Conservation (phyloP, 2,888 invertebrate genomes). For the Apotomis turbidana region DNA sequence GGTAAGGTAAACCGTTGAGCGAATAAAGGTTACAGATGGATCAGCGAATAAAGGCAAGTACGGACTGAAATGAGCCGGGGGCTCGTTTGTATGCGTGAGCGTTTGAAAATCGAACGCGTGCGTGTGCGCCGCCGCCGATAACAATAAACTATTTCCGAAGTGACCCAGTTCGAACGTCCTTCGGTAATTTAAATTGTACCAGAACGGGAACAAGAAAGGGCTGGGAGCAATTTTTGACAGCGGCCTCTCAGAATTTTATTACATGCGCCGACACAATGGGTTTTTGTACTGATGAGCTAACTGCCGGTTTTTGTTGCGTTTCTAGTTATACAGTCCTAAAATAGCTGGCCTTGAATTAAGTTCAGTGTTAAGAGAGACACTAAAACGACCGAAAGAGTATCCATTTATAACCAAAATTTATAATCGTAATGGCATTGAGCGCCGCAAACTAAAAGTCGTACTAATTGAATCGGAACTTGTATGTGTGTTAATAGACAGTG, state of each 20-base stretch:
- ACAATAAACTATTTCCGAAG: constrained; percentile 85
- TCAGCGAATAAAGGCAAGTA: constrained; percentile 63
- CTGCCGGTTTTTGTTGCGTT: constrained; percentile 58
- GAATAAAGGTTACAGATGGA: constrained; percentile 63
- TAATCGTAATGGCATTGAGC: constrained; percentile 52
- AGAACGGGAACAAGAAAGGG: constrained; percentile 83
- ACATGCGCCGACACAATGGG: constrained; percentile 57
- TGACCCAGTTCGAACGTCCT: constrained; percentile 83
- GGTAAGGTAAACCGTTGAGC: constrained; percentile 40
- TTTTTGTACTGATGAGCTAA: constrained; percentile 59
- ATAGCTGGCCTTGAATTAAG: constrained; percentile 59
- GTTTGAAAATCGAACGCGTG: constrained; percentile 74
- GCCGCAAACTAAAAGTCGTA: constrained; percentile 46
- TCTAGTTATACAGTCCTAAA: constrained; percentile 51
- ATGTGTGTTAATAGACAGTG: constrained; percentile 67
- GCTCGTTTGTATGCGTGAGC: constrained; percentile 68
- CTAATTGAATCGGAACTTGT: constrained; percentile 62
- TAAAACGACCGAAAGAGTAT: constrained; percentile 41
- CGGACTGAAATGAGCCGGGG: constrained; percentile 66
- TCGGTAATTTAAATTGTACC: constrained; percentile 81
- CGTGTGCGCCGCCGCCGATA: constrained; percentile 81
- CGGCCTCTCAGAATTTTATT: constrained; percentile 66
- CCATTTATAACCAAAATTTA: constrained; percentile 47
- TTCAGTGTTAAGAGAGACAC: constrained; percentile 48
- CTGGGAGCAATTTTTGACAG: constrained; percentile 71